phyloP scores from a whole-genome alignment of 2,797 vertebrate genomes.

The Aselliscus stoliczkanus region DNA sequence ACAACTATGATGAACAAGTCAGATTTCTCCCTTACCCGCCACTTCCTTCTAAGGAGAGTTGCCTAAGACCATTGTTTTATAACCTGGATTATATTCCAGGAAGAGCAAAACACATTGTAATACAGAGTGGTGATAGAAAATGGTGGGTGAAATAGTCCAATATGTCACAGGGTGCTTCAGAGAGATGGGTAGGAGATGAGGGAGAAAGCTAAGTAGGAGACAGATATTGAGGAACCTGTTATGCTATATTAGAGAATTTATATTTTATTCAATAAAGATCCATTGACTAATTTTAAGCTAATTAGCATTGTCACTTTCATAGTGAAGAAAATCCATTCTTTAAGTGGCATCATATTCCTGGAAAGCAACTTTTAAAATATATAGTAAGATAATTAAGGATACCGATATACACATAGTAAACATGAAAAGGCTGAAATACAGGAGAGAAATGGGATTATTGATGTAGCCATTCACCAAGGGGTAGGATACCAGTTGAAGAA shows the following conservation, averaged over 20 bases:
- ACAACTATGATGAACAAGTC: not conserved
- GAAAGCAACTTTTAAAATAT: not conserved
- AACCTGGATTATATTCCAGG: not conserved
- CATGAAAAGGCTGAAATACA: not conserved
- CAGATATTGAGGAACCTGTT: not conserved
- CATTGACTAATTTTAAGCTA: not conserved
- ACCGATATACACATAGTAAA: not conserved
- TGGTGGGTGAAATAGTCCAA: not conserved
- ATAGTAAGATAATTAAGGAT: not conserved
- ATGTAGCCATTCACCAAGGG: not conserved
- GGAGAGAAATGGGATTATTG: not conserved
- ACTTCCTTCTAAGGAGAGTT: not conserved
- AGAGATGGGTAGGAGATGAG: not conserved
- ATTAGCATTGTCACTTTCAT: not conserved
- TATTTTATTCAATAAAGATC: not conserved
- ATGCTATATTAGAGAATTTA: not conserved
- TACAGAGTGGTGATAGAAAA: not conserved
- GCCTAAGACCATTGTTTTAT: not conserved
- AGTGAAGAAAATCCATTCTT: slow-evolving; percentile 5
- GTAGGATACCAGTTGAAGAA: not conserved
- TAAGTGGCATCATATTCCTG: not conserved
- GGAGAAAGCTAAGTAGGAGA: not conserved
- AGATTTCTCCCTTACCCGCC: not conserved
- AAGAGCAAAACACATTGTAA: not conserved
- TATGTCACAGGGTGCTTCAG: not conserved